Conservation (phyloP, 2,888 invertebrate genomes). For the Chaitophorus viminalis region DNA sequence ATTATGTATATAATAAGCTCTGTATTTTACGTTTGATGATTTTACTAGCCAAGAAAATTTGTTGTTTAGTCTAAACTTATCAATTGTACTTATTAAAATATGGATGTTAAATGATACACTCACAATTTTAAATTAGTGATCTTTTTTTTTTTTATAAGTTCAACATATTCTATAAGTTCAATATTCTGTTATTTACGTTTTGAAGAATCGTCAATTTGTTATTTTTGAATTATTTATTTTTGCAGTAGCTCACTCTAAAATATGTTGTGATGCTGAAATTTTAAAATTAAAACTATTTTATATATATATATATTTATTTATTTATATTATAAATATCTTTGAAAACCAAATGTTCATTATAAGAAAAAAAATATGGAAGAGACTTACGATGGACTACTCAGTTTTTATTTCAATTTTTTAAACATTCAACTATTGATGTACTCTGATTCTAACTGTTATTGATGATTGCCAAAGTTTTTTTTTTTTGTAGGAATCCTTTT, state of each 20-base stretch:
- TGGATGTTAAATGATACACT: neutral
- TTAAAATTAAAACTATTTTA: slow-evolving; percentile 8
- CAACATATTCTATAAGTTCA: neutral
- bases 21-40: slow-evolving; percentile 49
- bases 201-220: neutral
- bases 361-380: neutral
- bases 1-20: slow-evolving; percentile 53
- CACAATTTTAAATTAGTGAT: no score
- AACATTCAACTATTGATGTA: slow-evolving; percentile 24
- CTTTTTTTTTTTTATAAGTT: neutral
- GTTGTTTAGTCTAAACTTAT: slow-evolving; percentile 39
- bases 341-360: neutral
- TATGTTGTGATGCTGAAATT: neutral
- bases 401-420: no score
- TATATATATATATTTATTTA: no score
- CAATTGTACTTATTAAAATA: slow-evolving; percentile 14
- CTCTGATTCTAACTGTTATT: slow-evolving; percentile 8
- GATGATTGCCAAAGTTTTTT: slow-evolving; percentile 45
- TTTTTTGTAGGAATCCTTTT: slow-evolving; percentile 11
- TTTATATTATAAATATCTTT: neutral
- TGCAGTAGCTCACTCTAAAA: neutral
- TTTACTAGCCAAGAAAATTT: slow-evolving; percentile 29
- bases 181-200: neutral
- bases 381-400: neutral
- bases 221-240: neutral